A percentile compares a stretch with the other conserved stretches of the same genome.
These are phyloP conservation scores for Harpegnathos saltator DNA, from an alignment of 1,140 invertebrate species.

Conservation along the genomic window DNA sequence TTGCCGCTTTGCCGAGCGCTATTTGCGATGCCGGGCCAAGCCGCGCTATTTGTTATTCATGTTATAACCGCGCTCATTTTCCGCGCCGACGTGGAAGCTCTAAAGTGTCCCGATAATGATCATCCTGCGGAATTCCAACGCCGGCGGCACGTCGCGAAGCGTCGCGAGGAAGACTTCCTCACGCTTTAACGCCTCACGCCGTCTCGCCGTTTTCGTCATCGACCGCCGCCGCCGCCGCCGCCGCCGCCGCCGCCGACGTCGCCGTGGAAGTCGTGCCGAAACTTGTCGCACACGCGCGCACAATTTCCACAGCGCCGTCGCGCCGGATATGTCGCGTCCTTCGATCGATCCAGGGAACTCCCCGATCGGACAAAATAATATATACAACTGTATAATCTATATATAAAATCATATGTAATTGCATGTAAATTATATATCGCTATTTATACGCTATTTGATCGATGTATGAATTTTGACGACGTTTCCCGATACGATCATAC, in stretches of 20 bases:
- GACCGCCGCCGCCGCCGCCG: neutral
- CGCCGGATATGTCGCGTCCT: neutral
- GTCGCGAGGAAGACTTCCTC: neutral
- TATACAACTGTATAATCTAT: too few species aligned
- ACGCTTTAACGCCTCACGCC: constrained; percentile 11
- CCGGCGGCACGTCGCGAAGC: neutral
- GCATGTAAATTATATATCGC: too few species aligned
- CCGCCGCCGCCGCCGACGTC: neutral
- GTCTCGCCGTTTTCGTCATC: constrained; percentile 36
- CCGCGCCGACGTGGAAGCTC: constrained; percentile 14
- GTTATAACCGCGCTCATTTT: constrained; percentile 31
- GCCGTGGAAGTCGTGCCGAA: neutral
- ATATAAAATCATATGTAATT: too few species aligned
- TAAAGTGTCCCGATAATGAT: constrained; percentile 52
- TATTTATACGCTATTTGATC: too few species aligned
- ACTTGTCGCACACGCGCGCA: neutral
- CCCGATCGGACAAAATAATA: too few species aligned
- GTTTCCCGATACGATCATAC: too few species aligned
- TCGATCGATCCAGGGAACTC: too few species aligned
- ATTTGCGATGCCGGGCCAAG: constrained; percentile 15
- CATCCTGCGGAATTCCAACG: constrained; percentile 20
- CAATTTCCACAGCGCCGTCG: neutral
- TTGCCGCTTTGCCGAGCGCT: neutral
- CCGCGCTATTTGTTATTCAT: constrained; percentile 44
- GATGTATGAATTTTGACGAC: too few species aligned